Evolutionary conservation across 2,113 vertebrate species (phyloP), one percentile per base, ranked within the genome.

Genomic region (Jaculus jaculus): DNA sequence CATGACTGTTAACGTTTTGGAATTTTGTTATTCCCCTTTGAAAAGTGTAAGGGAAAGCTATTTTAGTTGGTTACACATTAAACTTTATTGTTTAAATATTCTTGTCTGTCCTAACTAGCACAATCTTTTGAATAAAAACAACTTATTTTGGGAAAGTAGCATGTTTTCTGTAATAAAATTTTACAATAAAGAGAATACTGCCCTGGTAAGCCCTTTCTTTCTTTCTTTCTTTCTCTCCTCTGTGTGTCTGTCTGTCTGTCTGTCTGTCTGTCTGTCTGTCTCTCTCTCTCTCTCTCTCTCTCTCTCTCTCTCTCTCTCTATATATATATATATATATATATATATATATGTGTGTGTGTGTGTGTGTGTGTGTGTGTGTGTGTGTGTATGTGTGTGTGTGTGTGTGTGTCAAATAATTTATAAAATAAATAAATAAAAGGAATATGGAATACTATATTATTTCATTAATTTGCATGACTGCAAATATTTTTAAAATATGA

Each of bases 401-500:
- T 74, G 37, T 79, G 21, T 61, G 20, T 61, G n/a, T 30, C 94
- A n/a, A n/a, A n/a, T n/a, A n/a, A n/a, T n/a, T n/a, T 60, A 12
- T 71, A 10, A 75, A 71, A 74, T 85, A 61, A 79, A 60, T 10
- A 17, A 12, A 60, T 17, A 60, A 30, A 58, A 65, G 24, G 28
- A 65, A 85, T 77, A 21, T 82, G 11, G 4, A 68, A 63, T 88
- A 61, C 61, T 20, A 24, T 47, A 82, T 32, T 72, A 68, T 61
- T 84, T 82, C 3, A 85, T 60, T 84, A 85, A 51, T 84, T 30
- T 0, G 75, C 91, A 42, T 81, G 28, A 69, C 32, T 39, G 58
- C 42, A 54, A 20, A 17, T 73, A 87, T 79, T 65, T 77, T n/a
- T 39, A 28, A 72, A 85, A 77, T 69, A 79, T 95, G 12, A 37